Evolutionary conservation across 2,113 vertebrate species (phyloP).

Genomic region (Chunga burmeisteri): DNA sequence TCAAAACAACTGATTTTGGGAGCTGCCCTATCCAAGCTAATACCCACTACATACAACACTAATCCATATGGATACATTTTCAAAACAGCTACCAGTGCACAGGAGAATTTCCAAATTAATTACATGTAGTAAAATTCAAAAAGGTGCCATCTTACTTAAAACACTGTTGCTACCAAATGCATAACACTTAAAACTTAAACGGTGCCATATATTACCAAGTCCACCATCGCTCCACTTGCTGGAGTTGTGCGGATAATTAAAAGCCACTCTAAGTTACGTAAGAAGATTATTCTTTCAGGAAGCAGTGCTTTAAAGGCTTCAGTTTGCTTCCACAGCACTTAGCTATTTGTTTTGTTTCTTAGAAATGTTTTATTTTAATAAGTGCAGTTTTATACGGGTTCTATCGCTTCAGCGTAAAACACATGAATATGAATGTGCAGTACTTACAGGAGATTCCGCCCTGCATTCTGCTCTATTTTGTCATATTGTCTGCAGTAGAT

Average conservation of each 20-base stretch:
- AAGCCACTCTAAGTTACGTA: constrained; percentile 5
- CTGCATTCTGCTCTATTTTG: constrained; percentile 30
- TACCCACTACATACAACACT: neutral
- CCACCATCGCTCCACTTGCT: neutral
- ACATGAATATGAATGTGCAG: constrained; percentile 1
- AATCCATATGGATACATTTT: neutral
- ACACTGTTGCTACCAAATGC: neutral
- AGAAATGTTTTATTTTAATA: constrained; percentile 12
- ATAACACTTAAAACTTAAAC: neutral
- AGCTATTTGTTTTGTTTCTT: constrained; percentile 11
- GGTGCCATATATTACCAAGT: neutral
- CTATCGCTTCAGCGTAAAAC: neutral
- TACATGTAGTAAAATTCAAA: neutral
- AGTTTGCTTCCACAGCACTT: neutral
- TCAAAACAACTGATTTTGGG: neutral
- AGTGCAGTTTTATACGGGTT: neutral
- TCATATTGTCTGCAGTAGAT: constrained; percentile 39
- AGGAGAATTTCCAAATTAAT: neutral
- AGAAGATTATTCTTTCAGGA: neutral
- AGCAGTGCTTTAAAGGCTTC: neutral
- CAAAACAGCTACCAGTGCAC: neutral
- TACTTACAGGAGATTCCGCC: constrained; percentile 31
- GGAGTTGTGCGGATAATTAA: constrained; percentile 48
- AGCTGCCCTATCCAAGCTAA: neutral
- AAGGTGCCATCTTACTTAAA: neutral